phyloP scores from a whole-genome alignment of 2,888 invertebrate species.

The Odontomyia ornata region DNA sequence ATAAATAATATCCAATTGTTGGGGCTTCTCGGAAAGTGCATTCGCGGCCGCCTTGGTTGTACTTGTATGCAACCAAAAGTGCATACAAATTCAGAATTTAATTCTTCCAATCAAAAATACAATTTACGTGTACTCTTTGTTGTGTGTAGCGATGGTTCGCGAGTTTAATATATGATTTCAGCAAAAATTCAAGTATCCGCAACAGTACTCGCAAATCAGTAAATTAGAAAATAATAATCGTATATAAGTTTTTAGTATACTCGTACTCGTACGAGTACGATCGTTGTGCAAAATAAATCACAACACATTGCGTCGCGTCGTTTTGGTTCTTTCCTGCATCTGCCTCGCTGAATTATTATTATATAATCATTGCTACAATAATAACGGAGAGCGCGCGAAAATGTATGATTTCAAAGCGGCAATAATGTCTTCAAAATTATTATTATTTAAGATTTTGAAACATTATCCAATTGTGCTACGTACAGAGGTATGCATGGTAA shows the following conservation, averaged over 20 bases:
- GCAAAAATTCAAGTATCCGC: background rate
- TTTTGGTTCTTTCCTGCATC: no score
- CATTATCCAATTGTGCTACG: background rate
- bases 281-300: background rate
- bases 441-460: conserved; percentile 28
- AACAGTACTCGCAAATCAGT: no score
- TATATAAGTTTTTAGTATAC: no score
- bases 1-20: no score
- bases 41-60: no score
- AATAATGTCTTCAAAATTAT: conserved; percentile 38
- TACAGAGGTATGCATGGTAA: background rate
- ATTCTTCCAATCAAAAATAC: conserved; percentile 9
- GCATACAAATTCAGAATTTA: background rate
- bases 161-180: no score
- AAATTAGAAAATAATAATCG: conserved; percentile 9
- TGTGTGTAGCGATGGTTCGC: background rate
- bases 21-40: no score
- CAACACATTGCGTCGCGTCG: background rate
- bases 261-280: no score
- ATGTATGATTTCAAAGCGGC: conserved; percentile 1
- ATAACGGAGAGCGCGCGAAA: background rate
- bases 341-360: background rate
- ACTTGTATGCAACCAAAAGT: background rate
- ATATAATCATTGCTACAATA: background rate
- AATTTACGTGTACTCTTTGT: background rate